Conservation (phyloP, 1,140 invertebrate genomes). For the Diabrotica undecimpunctata region DNA sequence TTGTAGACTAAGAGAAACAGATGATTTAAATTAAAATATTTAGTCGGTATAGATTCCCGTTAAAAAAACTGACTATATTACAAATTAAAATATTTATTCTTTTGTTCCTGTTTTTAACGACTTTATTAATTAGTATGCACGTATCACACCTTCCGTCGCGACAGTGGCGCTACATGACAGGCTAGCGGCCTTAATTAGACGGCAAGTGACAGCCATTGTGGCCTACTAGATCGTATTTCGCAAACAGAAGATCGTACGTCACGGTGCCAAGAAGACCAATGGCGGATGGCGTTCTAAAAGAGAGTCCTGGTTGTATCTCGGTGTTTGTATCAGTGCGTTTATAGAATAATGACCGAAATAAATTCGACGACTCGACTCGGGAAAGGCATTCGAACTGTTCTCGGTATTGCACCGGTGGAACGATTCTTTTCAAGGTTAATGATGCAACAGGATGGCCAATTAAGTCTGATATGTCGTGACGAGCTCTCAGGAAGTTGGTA, state of each 20-base stretch:
- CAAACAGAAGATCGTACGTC: background rate
- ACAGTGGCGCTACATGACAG: background rate
- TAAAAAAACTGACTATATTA: no score
- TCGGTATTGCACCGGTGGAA: conserved; percentile 1
- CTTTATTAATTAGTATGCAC: background rate
- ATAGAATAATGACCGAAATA: conserved; percentile 1
- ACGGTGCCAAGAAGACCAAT: background rate
- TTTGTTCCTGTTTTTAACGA: no score
- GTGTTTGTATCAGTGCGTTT: conserved; percentile 2
- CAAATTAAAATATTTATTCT: no score
- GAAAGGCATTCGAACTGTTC: background rate
- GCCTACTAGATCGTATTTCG: background rate
- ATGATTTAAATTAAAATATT: no score
- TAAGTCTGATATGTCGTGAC: no score
- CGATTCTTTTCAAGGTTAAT: background rate
- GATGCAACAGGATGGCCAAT: background rate
- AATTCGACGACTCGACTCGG: background rate
- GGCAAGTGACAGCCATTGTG: conserved; percentile 1
- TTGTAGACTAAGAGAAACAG: no score
- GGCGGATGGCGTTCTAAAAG: background rate
- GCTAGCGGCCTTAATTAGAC: background rate
- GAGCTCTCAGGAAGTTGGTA: no score
- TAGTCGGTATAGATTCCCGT: no score
- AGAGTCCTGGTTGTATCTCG: background rate
- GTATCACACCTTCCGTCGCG: background rate